phyloP scores from a whole-genome alignment of 2,113 vertebrate species.

The Murina feae region DNA sequence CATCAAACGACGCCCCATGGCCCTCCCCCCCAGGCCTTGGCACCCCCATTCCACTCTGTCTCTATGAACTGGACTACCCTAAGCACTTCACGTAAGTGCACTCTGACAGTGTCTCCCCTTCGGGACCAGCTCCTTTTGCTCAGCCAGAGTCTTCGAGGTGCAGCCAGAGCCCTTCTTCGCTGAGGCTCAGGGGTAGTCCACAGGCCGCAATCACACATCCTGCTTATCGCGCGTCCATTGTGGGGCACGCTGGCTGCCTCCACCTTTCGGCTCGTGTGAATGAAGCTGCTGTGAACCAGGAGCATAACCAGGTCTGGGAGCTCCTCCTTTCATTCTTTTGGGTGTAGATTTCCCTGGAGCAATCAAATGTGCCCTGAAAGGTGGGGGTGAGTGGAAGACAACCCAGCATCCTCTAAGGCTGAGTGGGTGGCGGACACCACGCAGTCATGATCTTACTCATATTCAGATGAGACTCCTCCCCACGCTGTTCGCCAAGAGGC shows the following conservation, averaged over 20 bases:
- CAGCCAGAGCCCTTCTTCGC: not conserved
- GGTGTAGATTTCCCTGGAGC: not conserved
- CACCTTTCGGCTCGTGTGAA: not conserved
- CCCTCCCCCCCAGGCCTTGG: not conserved
- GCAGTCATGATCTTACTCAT: too few relatives aligned
- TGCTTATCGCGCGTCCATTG: too few relatives aligned
- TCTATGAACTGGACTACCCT: not conserved
- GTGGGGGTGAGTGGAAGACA: not conserved
- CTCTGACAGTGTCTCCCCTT: not conserved
- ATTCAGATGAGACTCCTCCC: not conserved
- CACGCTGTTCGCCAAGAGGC: not conserved
- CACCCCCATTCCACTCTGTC: not conserved
- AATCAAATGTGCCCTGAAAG: not conserved
- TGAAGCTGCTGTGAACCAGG: not conserved
- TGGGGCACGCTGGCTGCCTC: not conserved
- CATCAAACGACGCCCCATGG: too few relatives aligned
- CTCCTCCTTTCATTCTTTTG: not conserved
- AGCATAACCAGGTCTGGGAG: not conserved
- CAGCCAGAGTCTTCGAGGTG: not conserved
- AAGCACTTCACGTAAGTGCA: fast-evolving
- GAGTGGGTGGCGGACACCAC: not conserved
- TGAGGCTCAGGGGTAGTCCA: not conserved
- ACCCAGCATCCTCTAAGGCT: not conserved
- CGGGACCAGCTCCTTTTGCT: not conserved
- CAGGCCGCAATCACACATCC: not conserved